These are phyloP conservation scores for Magallana nippona DNA, from an alignment of 2,888 invertebrate species.

Conservation along the genomic window DNA sequence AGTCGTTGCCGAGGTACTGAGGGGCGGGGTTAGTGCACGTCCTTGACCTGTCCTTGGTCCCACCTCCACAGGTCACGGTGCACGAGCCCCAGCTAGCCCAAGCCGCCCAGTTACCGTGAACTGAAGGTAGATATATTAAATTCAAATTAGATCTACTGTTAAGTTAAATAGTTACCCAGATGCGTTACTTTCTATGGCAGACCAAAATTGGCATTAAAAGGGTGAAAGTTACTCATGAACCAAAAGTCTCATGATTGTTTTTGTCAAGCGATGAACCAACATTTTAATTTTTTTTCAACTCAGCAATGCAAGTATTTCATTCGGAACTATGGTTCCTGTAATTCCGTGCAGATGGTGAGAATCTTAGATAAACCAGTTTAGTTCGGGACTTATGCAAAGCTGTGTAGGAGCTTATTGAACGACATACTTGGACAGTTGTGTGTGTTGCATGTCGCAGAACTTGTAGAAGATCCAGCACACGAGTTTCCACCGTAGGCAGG, in stretches of 20 bases:
- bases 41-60: slow-evolving; percentile 18
- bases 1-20: background rate
- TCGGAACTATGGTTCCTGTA: too few relatives aligned
- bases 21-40: slow-evolving; percentile 22
- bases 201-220: too few relatives aligned
- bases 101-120: slow-evolving; percentile 15
- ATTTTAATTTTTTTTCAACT: too few relatives aligned
- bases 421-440: background rate
- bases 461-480: background rate
- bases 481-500: background rate
- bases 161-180: too few relatives aligned
- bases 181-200: background rate
- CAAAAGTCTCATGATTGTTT: too few relatives aligned
- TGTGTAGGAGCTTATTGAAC: too few relatives aligned
- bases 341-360: too few relatives aligned
- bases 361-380: too few relatives aligned
- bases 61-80: slow-evolving; percentile 25
- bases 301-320: too few relatives aligned
- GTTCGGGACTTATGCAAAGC: too few relatives aligned
- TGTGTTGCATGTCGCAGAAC: background rate
- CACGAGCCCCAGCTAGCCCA: slow-evolving; percentile 15
- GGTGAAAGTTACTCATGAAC: too few relatives aligned
- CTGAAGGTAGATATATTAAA: background rate
- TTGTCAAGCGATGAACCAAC: too few relatives aligned
- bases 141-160: background rate